Evolutionary conservation across 2,888 invertebrate genomes (phyloP).

Genomic region (Amiota mariae): DNA sequence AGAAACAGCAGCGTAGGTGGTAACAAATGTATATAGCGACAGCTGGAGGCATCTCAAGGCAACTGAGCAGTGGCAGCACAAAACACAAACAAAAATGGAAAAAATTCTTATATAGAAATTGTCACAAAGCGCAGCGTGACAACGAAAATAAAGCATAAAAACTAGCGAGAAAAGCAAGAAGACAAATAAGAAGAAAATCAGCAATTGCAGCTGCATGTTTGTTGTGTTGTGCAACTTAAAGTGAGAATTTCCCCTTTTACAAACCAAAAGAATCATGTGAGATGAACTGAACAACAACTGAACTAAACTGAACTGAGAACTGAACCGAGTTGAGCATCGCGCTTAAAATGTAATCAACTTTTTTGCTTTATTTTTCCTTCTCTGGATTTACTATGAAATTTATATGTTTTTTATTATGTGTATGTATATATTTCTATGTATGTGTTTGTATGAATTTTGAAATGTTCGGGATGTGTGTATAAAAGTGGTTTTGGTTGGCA

Average conservation of each 20-base stretch:
- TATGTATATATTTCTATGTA: constrained; percentile 30
- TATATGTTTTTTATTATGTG: constrained; percentile 6
- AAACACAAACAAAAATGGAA: neutral
- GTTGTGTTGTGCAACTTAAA: constrained; percentile 1
- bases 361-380: constrained; percentile 29
- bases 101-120: neutral
- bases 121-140: constrained; percentile 1
- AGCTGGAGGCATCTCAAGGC: too few relatives aligned
- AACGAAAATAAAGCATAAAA: too few relatives aligned
- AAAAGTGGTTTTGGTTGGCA: neutral
- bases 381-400: constrained; percentile 6
- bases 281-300: too few relatives aligned
- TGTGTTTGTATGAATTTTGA: constrained; percentile 26
- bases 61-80: too few relatives aligned
- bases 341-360: constrained; percentile 50
- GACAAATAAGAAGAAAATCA: neutral
- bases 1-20: neutral
- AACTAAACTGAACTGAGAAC: too few relatives aligned
- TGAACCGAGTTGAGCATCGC: neutral
- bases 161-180: too few relatives aligned
- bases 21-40: neutral
- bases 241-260: neutral
- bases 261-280: too few relatives aligned
- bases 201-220: neutral
- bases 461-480: too few relatives aligned